Base-by-base conservation (phyloP, 1,140 invertebrate genomes). In the Dinothrombium tinctorium region DNA sequence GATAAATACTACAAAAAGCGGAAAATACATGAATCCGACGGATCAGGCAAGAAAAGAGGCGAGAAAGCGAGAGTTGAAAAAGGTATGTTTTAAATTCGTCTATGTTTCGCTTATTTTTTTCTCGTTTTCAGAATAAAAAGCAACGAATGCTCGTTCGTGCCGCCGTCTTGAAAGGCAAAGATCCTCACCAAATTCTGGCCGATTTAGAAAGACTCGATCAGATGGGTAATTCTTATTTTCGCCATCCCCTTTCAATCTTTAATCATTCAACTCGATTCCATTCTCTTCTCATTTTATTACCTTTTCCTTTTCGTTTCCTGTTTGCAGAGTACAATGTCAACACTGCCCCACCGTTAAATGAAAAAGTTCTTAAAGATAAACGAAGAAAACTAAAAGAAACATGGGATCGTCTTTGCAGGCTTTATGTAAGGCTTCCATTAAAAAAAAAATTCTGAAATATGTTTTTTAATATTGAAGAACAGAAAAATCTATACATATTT, bases 11-110 rank as follows among this genome's bases (percentile, higher is more conserved):
- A 95, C 89, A 22, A 95, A 95, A 69, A 92, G 86, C 87, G 89
- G 89, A 55, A 95, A 95, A 71, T 95, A 89, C 53, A 95, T 95
- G 86, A 95, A 96, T 64, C 89, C 89, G 19, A 94, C 87, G 4
- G 89, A 96, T 63, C 87, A 94, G 74, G 87, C 86, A 41, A 65
- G 86, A 55, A 95, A 95, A 65, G 89, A 95, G 61, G 87, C 87
- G 12, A 68, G 89, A 45, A 94, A 92, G 59, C 86, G 86, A 57
- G 89, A 96, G 61, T 59, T 95, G 14, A 96, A 94, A 58, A 96
- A 95, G 55, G 61, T 62, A 51, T 43, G 5, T 45, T 21, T 5
- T 42, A 17, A 32, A 11, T 47, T 35, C 33, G 26, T 19, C 37
- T 43, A n/a, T 20, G 24, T 24, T 29, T 26, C 2, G 4, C 6